These are phyloP conservation scores for Kryptolebias ocellatus DNA, from an alignment of 2,797 vertebrate species.

Conservation along the genomic window DNA sequence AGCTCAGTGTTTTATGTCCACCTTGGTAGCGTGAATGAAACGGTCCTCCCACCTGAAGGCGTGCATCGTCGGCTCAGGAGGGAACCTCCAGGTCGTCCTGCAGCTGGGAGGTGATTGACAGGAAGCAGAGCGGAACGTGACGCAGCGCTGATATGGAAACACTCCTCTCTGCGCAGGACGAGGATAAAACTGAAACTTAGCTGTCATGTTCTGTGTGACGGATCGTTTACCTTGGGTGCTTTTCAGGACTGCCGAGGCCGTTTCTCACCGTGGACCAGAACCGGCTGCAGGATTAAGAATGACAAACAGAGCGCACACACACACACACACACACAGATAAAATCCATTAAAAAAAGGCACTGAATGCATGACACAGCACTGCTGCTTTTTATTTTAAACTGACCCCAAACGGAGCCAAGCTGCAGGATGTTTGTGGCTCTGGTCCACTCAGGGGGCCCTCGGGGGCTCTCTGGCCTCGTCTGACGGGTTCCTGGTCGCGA, in stretches of 20 bases:
- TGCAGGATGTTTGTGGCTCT: constrained; percentile 24
- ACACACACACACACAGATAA: constrained; percentile 15
- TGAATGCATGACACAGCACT: constrained; percentile 17
- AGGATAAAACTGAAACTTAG: constrained; percentile 34
- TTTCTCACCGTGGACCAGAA: constrained; percentile 27
- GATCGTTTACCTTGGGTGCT: constrained; percentile 45
- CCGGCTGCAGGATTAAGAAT: constrained; percentile 6
- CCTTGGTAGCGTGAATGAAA: constrained; percentile 19
- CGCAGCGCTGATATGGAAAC: constrained; percentile 43
- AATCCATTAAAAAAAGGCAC: constrained; percentile 11
- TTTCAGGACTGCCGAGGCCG: constrained; percentile 34
- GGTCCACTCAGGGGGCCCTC: constrained; percentile 36
- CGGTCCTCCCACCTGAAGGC: background rate
- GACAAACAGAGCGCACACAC: constrained; percentile 5
- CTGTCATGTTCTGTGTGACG: constrained; percentile 57
- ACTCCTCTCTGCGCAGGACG: background rate
- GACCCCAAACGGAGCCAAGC: constrained; percentile 26
- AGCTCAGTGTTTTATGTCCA: constrained; percentile 1
- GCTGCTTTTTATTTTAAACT: constrained; percentile 10
- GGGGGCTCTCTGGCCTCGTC: constrained; percentile 39
- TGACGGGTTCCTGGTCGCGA: constrained; percentile 39
- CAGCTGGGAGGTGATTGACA: constrained; percentile 50
- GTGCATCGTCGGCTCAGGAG: constrained; percentile 13
- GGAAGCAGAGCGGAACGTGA: constrained; percentile 30
- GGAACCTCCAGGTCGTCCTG: constrained; percentile 35